Base-by-base conservation (phyloP, 2,113 vertebrate species). In the Alosa alosa region DNA sequence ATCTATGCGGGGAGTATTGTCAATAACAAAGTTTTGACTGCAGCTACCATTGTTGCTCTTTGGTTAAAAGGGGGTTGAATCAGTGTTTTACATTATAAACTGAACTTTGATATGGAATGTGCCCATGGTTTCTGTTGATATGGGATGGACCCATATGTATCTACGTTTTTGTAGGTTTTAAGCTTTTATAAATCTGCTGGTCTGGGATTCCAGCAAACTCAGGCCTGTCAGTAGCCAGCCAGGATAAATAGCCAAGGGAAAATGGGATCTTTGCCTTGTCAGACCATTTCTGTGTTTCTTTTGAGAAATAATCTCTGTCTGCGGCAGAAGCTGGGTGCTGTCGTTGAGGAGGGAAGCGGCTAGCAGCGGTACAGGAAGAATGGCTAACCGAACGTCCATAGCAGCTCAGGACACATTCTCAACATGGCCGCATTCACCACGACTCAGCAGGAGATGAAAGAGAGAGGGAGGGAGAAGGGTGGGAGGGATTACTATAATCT, bases 341-440 rank as follows among this genome's bases (percentile, higher is more conserved):
- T 90, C 89, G 86, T 89, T 89, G 86, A 87, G 89, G 86, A 87
- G 89, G 86, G 85, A 87, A 82, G 18, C 84, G 55, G 86, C 86
- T 85, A 83, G 84, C 87, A 86, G 86, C 84, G 85, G 82, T 84
- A 83, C 84, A 84, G 49, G 1, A 64, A 85, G 85, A 82, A 85
- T 86, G 49, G 55, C 57, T n/a, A 86, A 75, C 82, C 88, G 87
- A 87, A 85, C 86, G 87, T 82, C 86, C 57, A 81, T 86, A 52
- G 18, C 49, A 46, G 90, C 85, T 88, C 87, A 81, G 60, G 52
- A 89, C 84, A 87, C 72, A 85, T 81, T 44, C 85, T 81, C 86
- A 87, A 86, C 86, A 86, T 85, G 85, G 82, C 84, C 17, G 22
- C 15, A 25, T 64, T 81, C 46, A 86, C 84, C 87, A 86, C 83